Percentiles rank a stretch among this genome's conserved stretches.
These are phyloP conservation scores for Micromussa lordhowensis DNA, from an alignment of 92 coral and sea anemone species.

Conservation along the genomic window DNA sequence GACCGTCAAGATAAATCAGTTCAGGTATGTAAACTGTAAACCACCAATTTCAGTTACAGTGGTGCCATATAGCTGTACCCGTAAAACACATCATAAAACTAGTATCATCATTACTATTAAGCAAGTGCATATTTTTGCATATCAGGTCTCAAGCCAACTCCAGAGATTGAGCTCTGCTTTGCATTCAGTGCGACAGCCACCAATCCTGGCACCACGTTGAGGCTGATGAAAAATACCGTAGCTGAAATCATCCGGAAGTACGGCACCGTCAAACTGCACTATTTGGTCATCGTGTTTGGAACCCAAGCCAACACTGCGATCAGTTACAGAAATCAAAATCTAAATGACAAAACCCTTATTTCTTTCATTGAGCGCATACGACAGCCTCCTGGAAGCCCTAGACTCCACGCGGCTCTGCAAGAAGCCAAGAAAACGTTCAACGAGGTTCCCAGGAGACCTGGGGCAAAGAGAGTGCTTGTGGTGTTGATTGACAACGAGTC, in stretches of 20 bases:
- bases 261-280: slow-evolving; percentile 73
- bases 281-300: slow-evolving; percentile 87
- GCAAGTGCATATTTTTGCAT: not conserved
- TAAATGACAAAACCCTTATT: slow-evolving; percentile 57
- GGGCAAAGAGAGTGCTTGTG: slow-evolving; percentile 77
- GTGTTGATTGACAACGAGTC: slow-evolving; percentile 84
- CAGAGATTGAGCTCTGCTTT: slow-evolving; percentile 76
- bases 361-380: slow-evolving; percentile 58
- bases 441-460: slow-evolving; percentile 61
- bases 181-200: slow-evolving; percentile 85
- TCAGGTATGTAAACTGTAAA: too few species aligned
- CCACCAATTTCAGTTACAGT: too few species aligned
- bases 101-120: not conserved
- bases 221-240: slow-evolving; percentile 78
- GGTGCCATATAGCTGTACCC: too few species aligned
- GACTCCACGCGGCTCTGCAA: slow-evolving; percentile 69
- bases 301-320: slow-evolving; percentile 65
- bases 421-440: slow-evolving; percentile 71
- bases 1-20: not conserved
- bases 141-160: slow-evolving; percentile 67
- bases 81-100: too few species aligned
- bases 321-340: slow-evolving; percentile 53
- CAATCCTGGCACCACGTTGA: slow-evolving; percentile 54
- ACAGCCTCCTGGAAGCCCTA: slow-evolving; percentile 63
- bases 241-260: slow-evolving; percentile 78